Conservation (phyloP, 2,888 invertebrate genomes). For the Ophion costatus region DNA sequence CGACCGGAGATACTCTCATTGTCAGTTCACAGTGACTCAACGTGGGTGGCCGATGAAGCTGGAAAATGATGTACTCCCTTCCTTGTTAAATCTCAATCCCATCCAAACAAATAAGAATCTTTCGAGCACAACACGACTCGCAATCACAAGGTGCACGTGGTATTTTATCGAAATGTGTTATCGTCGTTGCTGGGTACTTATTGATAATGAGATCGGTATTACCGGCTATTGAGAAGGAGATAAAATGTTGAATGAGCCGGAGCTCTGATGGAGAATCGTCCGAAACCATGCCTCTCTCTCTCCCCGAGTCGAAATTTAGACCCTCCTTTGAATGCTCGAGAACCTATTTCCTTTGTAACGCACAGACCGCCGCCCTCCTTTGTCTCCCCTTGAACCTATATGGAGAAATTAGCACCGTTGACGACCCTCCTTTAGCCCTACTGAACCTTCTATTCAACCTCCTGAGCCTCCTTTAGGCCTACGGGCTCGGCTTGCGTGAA, state of each 20-base stretch:
- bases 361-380: too few relatives aligned
- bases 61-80: conserved; percentile 41
- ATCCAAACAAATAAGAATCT: neutral
- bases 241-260: neutral
- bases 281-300: neutral
- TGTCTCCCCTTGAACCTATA: too few relatives aligned
- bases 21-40: conserved; percentile 5
- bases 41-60: conserved; percentile 59
- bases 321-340: too few relatives aligned
- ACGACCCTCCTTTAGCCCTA: too few relatives aligned
- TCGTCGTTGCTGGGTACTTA: neutral
- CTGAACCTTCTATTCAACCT: too few relatives aligned
- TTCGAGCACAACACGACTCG: neutral
- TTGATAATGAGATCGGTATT: neutral
- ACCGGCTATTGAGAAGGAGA: neutral
- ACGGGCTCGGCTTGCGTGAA: too few relatives aligned
- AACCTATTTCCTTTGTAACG: too few relatives aligned
- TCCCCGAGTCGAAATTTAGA: too few relatives aligned
- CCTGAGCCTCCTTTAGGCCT: too few relatives aligned
- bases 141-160: neutral
- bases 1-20: conserved; percentile 12
- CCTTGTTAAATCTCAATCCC: conserved; percentile 25
- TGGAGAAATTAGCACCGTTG: too few relatives aligned
- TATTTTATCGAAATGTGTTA: neutral
- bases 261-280: neutral